A percentile compares a stretch with the other conserved stretches of the same genome.
Evolutionary conservation across 2,888 invertebrate species (phyloP).

Genomic region (Dryadula phaetusa): DNA sequence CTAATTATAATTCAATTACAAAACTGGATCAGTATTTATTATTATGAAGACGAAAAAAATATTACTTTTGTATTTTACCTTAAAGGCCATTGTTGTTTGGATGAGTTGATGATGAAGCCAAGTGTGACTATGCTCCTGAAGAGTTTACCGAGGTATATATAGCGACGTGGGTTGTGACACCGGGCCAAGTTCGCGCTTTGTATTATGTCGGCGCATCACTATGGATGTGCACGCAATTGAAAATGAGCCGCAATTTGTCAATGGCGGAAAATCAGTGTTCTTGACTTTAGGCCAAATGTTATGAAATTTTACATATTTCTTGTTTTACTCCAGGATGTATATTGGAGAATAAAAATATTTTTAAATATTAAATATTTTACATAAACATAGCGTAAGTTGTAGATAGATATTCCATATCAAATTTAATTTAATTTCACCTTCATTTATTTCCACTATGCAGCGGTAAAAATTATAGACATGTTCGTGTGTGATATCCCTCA

Average conservation of each 20-base stretch:
- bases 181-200: slow-evolving; percentile 74
- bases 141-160: slow-evolving; percentile 70
- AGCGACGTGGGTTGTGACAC: slow-evolving; percentile 68
- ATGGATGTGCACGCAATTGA: slow-evolving; percentile 77
- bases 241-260: slow-evolving; percentile 79
- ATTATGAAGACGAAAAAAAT: not conserved
- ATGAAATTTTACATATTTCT: slow-evolving; percentile 54
- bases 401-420: too few species aligned
- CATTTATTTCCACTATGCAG: too few species aligned
- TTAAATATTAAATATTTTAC: too few species aligned
- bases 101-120: slow-evolving; percentile 65
- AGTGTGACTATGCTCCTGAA: slow-evolving; percentile 72
- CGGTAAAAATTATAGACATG: too few species aligned
- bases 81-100: slow-evolving; percentile 73
- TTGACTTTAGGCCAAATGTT: slow-evolving; percentile 77
- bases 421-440: too few species aligned
- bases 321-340: slow-evolving; percentile 19
- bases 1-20: not conserved
- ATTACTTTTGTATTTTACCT: slow-evolving; percentile 61
- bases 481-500: too few species aligned
- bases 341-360: too few species aligned
- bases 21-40: not conserved
- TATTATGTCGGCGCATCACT: slow-evolving; percentile 73
- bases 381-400: too few species aligned
- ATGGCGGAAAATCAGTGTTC: slow-evolving; percentile 76